Base-by-base conservation (phyloP, 2,888 invertebrate genomes). In the Mimachlamys varia region DNA sequence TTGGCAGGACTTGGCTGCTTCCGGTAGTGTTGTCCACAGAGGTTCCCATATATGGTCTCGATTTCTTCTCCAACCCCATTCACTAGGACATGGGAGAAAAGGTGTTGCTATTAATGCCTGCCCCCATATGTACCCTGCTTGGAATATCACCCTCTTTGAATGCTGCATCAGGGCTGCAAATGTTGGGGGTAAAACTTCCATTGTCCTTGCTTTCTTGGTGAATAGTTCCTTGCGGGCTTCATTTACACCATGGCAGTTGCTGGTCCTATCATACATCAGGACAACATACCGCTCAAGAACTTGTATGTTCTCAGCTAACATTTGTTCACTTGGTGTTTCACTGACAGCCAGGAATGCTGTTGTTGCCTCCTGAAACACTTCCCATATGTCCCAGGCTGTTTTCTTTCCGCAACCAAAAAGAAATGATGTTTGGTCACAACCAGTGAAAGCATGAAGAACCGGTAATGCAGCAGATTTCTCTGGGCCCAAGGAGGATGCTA, bases 171-270 rank as follows among this genome's bases (percentile, higher is more conserved):
- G 91, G 76, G 93, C 93, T 58, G 88, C 92, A 88, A 62, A 58
- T 44, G 93, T 93, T 55, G 93, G 94, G 55, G 92, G 93, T 27
- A 94, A 91, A 0, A 88, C 88, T 12, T 93, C 91, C 87, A 92
- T 76, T 22, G 87, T 33, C 22, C 90, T 53, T 7, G 88, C 89
- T 89, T 89, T 90, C 88, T 89, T 88, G 33, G 92, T 88, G 88
- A 93, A 94, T 89, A 94, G 62, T 13, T 92, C 88, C 88, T 87
- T 89, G 22, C 93, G 89, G 33, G 93, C 93, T 37, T 89, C 89
- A 91, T 94, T 92, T 22, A 93, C 89, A 44, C 49, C 33, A 33
- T 33, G 38, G n/a, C 88, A 50, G 22, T 87, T 88, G 62, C 91
- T 91, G 49, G 91, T 89, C 87, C 89, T 89, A 87, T 92, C 91